A percentile compares a stretch with the other conserved stretches of the same genome.
Conservation (phyloP, 2,113 vertebrate species). For the Rhagologus leucostigma region DNA sequence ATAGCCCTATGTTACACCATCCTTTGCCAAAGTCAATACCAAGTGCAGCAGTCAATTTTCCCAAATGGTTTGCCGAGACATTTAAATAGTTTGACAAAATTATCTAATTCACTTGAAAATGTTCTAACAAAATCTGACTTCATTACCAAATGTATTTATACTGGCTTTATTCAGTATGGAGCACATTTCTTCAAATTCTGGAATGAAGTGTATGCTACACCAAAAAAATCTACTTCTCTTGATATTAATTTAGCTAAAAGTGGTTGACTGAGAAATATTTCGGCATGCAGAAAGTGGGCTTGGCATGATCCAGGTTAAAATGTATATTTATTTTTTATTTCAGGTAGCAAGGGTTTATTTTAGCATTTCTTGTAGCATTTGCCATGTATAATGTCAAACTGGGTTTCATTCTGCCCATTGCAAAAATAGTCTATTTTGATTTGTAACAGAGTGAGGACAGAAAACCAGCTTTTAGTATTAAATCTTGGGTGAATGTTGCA, state of each 20-base stretch:
- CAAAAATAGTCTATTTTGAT: slow-evolving; percentile 53
- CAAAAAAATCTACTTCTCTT: slow-evolving; percentile 53
- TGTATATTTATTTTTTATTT: slow-evolving; percentile 20
- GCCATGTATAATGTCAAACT: neutral
- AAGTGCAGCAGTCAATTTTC: slow-evolving; percentile 82
- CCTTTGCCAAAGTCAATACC: slow-evolving; percentile 91
- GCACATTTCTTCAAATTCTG: slow-evolving; percentile 21
- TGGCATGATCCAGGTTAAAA: slow-evolving; percentile 2
- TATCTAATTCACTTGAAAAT: slow-evolving; percentile 91
- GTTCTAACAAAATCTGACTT: slow-evolving; percentile 90
- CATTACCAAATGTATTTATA: slow-evolving; percentile 94
- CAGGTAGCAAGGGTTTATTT: slow-evolving; percentile 43
- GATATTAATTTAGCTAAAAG: slow-evolving; percentile 59
- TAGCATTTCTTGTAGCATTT: neutral
- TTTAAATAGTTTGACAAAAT: slow-evolving; percentile 97
- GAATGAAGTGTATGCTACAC: slow-evolving; percentile 27
- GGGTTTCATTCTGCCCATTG: slow-evolving; percentile 40
- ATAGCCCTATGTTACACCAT: slow-evolving; percentile 67
- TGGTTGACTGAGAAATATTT: slow-evolving; percentile 46
- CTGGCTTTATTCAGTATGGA: slow-evolving; percentile 74
- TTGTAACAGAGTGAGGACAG: slow-evolving; percentile 36
- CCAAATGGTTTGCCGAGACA: slow-evolving; percentile 86
- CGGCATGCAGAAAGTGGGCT: slow-evolving; percentile 29
- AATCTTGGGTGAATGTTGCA: neutral
- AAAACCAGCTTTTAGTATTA: slow-evolving; percentile 31